Base-by-base conservation (phyloP, 2,797 vertebrate species). In the Pogonophryne albipinna region DNA sequence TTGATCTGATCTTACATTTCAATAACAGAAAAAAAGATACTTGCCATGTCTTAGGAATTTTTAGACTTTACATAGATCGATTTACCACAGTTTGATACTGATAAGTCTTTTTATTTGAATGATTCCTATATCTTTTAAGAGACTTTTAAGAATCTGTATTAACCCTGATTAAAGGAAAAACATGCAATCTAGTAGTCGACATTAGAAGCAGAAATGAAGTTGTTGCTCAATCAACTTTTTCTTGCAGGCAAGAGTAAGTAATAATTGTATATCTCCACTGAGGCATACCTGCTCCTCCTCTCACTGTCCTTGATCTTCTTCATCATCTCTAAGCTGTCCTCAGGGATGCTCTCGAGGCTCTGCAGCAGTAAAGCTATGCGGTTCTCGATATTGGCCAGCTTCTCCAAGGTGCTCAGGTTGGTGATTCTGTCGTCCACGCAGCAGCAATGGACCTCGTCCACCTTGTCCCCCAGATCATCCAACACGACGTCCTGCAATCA, bases 291-390 rank as follows among this genome's bases (percentile, higher is more conserved):
- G 61, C 88, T 68, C 60, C 95, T 95, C 57, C 90, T 87, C 85
- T 98, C 96, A 38, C 94, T 97, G 78, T 96, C 96, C 89, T 97
- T 97, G 75, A 90, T 91, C 90, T 93, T 97, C 91, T 93, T 89
- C 0, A 95, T 95, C 61, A 93, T 88, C 64, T 94, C 91, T 7
- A 97, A 73, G 64, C 61, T 93, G 44, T 90, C 92, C 8, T 80
- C 77, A 0, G 97, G 96, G 41, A 99, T 91, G 56, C 47, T 90
- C 82, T 98, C 97, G 0, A 98, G 78, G 31, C 57, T 87, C 73
- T 97, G 96, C 44, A 98, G 90, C 78, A 98, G 90, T 19, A 95
- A 79, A 0, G 88, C 89, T 79, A 99, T 74, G 7, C 90, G 87
- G 64, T 90, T 94, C 89, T 99, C 98, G 15, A 99, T 96, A 23